Base-by-base conservation (phyloP, 2,113 vertebrate genomes). In the Otolemur garnettii region DNA sequence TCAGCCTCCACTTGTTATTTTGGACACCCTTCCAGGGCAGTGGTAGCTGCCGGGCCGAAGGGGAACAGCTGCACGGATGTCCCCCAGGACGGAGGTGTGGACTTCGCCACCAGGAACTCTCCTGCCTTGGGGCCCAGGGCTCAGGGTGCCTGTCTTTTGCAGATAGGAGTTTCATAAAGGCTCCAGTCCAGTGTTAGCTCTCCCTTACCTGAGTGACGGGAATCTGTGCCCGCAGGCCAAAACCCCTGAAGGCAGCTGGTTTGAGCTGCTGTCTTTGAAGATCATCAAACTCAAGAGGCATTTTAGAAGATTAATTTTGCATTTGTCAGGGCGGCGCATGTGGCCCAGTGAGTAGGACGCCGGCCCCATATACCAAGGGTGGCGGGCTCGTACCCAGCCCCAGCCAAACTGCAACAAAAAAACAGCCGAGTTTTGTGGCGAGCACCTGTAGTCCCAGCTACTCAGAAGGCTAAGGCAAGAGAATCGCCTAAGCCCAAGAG, bases 151-250 rank as follows among this genome's bases (percentile, higher is more conserved):
- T 35, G 45, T 72, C 74, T 24, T 75, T 45, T 35, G 71, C 50
- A 22, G 59, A 7, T 1, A 55, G 66, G 74, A 5, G 13, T 26
- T 35, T 26, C 12, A 0, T 42, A 42, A 69, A 38, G 28, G 4
- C 57, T 18, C 15, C 4, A 60, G 33, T 53, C 33, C 72, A 24
- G 53, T 0, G 9, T 33, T 57, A 33, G 71, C 53, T 4, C 30
- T 30, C 38, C 69, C 1, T 5, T 33, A 55, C 66, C 60, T 7
- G 79, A 59, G 18, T 19, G 50, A 64, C 17, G 69, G 50, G 50
- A 4, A 28, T 19, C n/a, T 1, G 74, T 24, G 14, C n/a, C 1
- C 68, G 13, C 0, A 72, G 57, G 11, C 2, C 5, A 21, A 8
- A 2, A 5, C 0, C 22, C 15, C 69, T 12, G 35, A 35, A 60